Evolutionary conservation across 2,888 invertebrate genomes (phyloP), one percentile per base, ranked within the genome.

Genomic region (Rotaria socialis): DNA sequence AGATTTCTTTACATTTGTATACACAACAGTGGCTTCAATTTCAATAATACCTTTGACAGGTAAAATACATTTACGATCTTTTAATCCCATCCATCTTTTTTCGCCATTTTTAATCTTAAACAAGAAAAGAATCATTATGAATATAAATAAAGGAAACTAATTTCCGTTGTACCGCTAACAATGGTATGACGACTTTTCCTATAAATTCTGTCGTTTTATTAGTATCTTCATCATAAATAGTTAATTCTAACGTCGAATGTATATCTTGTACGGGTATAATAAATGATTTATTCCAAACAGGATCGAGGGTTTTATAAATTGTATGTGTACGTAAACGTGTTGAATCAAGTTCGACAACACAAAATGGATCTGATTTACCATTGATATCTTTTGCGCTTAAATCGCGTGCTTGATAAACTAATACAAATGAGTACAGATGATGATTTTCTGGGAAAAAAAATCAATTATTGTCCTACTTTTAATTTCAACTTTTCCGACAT

Each of bases 231-330:
- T 99, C 98, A 91, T 94, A 98, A 0, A 99, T 96, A 0, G 97
- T 97, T 85, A 99, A 93, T 90, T 99, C 98, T 88, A 99, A 92
- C 85, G 95, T 94, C 85, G 96, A 95, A 89, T 97, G 96, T 88
- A 99, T 95, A 90, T 99, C 99, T 90, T 96, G 92, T 1, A 80
- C 80, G 47, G 80, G 80, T 24, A 80, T 80, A 22, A 96, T 96
- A 91, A 98, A 99, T 89, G 97, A 95, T 92, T 98, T 98, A 92
- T 97, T 96, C 99, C 99, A 99, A 88, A 94, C 96, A 0, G 99
- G 99, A 86, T 94, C 93, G 47, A 99, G 92, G 0, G 98, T 99
- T 91, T 98, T 97, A 91, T 99, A 99, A 91, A 98, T 97, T 0
- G 99, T 99, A 91, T 98, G 97, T 0, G 99, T 99, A 91, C 98